Percentiles rank a stretch among this genome's conserved stretches.
These are phyloP conservation scores for Cisticola juncidis DNA, from an alignment of 2,113 vertebrate species.

Conservation along the genomic window DNA sequence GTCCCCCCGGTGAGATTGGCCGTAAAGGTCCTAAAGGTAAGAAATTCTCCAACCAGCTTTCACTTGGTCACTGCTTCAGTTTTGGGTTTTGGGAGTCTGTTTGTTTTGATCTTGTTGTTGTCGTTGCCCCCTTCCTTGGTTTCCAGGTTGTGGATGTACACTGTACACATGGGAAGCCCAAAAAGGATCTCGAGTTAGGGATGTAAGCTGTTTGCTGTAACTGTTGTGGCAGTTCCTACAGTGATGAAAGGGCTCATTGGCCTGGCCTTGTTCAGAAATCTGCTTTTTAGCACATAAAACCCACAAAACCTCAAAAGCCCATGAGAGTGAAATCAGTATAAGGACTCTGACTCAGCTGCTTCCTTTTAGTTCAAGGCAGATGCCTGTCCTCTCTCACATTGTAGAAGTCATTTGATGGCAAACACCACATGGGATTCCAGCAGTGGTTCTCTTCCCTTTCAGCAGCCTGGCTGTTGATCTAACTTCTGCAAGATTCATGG, in stretches of 20 bases:
- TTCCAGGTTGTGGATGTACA: background rate
- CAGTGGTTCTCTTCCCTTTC: background rate
- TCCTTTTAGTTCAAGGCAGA: background rate
- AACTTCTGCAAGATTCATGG: background rate
- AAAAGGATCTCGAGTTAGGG: background rate
- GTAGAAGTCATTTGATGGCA: background rate
- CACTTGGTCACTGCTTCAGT: background rate
- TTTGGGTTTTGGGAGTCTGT: no score
- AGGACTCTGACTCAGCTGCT: background rate
- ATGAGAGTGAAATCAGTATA: background rate
- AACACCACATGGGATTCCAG: background rate
- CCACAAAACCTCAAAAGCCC: background rate
- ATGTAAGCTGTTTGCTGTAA: background rate
- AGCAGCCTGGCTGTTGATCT: background rate
- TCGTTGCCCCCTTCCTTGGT: background rate
- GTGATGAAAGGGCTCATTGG: background rate
- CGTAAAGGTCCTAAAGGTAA: constrained; percentile 93
- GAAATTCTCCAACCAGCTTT: background rate
- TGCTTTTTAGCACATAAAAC: background rate
- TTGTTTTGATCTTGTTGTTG: background rate
- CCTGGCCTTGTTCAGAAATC: background rate
- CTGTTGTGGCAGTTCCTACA: background rate
- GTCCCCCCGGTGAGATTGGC: constrained; percentile 86
- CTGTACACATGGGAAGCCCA: background rate
- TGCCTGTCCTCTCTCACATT: background rate